These are phyloP conservation scores for Ephialtes manifestator DNA, from an alignment of 2,888 invertebrate species.

Conservation along the genomic window DNA sequence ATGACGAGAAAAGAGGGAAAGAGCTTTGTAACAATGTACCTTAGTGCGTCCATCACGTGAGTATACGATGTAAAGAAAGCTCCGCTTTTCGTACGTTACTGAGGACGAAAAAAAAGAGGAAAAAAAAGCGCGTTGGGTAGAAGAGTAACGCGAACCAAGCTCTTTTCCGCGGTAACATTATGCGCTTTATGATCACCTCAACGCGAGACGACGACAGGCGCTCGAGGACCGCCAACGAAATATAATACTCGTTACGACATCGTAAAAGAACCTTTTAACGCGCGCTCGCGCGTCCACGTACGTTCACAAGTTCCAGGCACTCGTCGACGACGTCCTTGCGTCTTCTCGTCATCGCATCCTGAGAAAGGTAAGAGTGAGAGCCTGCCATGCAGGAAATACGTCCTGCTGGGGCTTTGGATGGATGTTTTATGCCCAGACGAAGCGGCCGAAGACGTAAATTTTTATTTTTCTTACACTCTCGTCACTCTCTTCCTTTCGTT, in stretches of 20 bases:
- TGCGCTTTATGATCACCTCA: conserved; percentile 78
- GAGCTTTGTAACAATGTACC: conserved; percentile 38
- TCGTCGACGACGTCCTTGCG: conserved; percentile 48
- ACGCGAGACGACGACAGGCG: conserved; percentile 68
- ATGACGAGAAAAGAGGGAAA: conserved; percentile 20
- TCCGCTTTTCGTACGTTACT: conserved; percentile 45
- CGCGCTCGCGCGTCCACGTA: conserved; percentile 72
- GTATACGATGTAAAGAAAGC: conserved; percentile 64
- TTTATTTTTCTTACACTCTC: conserved; percentile 63
- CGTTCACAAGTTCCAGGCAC: conserved; percentile 58
- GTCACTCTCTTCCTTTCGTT: conserved; percentile 47
- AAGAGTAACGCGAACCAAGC: conserved; percentile 68
- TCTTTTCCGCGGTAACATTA: conserved; percentile 73
- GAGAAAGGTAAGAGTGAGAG: conserved; percentile 46
- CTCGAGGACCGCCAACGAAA: conserved; percentile 70
- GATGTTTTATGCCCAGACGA: conserved; percentile 66
- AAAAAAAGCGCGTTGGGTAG: conserved; percentile 11
- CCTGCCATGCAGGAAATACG: conserved; percentile 52
- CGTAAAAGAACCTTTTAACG: conserved; percentile 83
- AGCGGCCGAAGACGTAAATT: conserved; percentile 60
- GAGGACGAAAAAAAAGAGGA: conserved; percentile 25
- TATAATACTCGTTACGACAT: conserved; percentile 81
- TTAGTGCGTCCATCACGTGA: conserved; percentile 61
- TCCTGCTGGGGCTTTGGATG: conserved; percentile 58
- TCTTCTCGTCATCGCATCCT: conserved; percentile 37